Conservation (phyloP, 2,797 vertebrate genomes). For the Clarias platycephalus region DNA sequence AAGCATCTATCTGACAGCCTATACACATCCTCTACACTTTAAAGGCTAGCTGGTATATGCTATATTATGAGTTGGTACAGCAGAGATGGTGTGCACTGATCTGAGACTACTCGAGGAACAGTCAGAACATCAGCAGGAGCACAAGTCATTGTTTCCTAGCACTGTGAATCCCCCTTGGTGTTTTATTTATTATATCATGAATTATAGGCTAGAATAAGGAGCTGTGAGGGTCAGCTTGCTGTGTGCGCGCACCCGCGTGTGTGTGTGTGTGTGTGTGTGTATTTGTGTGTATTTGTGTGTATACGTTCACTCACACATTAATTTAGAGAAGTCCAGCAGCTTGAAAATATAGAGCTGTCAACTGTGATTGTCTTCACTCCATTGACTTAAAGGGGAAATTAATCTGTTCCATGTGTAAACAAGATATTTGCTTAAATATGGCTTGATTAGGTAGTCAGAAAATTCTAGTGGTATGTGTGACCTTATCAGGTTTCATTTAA, state of each 20-base stretch:
- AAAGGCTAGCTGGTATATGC: slow-evolving; percentile 13
- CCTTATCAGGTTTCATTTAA: background rate
- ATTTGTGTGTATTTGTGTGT: background rate
- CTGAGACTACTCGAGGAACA: slow-evolving; percentile 52
- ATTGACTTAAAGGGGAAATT: slow-evolving; percentile 31
- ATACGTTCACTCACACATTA: slow-evolving; percentile 29
- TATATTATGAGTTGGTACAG: slow-evolving; percentile 35
- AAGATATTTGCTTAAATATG: background rate
- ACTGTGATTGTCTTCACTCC: slow-evolving; percentile 41
- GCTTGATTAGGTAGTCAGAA: slow-evolving; percentile 14
- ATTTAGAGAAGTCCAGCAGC: slow-evolving; percentile 36
- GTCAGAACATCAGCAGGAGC: slow-evolving; percentile 48
- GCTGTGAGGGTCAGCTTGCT: slow-evolving; percentile 49
- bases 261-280: slow-evolving; percentile 28
- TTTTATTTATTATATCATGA: slow-evolving; percentile 60
- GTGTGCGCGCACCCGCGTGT: background rate
- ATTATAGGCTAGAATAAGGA: slow-evolving; percentile 49
- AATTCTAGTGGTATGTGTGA: background rate
- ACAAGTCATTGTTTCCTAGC: slow-evolving; percentile 48
- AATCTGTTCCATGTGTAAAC: slow-evolving; percentile 5
- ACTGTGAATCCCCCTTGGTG: slow-evolving; percentile 44
- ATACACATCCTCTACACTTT: slow-evolving; percentile 18
- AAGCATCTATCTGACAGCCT: slow-evolving; percentile 39
- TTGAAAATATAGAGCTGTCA: slow-evolving; percentile 51
- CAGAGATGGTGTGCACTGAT: slow-evolving; percentile 57